Conservation (phyloP, 2,797 vertebrate genomes). For the Sibirionetta formosa region DNA sequence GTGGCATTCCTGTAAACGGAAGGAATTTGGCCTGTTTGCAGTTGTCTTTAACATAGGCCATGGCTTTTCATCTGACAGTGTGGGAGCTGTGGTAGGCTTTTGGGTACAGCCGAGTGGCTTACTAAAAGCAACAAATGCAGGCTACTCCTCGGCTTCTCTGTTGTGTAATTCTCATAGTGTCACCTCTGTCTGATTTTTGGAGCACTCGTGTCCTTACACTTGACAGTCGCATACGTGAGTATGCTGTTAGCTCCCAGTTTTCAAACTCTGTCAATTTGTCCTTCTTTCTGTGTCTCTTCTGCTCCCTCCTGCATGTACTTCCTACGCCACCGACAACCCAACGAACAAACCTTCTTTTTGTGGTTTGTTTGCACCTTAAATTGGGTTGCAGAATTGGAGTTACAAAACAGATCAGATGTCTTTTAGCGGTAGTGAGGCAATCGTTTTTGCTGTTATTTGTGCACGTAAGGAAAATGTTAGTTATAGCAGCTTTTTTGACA, state of each 20-base stretch:
- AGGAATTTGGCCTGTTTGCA: background rate
- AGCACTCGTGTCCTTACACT: background rate
- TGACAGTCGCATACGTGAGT: too few relatives aligned
- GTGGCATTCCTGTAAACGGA: background rate
- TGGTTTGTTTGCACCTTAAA: background rate
- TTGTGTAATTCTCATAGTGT: background rate
- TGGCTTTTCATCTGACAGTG: background rate
- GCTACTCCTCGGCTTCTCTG: background rate
- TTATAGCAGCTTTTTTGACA: background rate
- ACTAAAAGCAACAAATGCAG: background rate
- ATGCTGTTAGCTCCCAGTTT: background rate
- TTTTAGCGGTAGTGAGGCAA: background rate
- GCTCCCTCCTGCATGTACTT: background rate
- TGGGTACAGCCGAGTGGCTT: background rate
- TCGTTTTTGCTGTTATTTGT: background rate
- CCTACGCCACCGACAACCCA: background rate
- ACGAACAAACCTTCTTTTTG: background rate
- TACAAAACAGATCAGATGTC: background rate
- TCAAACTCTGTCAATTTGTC: background rate
- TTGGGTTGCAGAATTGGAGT: background rate
- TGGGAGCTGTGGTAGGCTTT: background rate
- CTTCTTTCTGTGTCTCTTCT: background rate
- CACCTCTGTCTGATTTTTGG: background rate
- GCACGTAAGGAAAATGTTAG: background rate
- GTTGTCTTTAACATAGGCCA: background rate